phyloP scores from a whole-genome alignment of 2,888 invertebrate species.

The Dicycla oo region DNA sequence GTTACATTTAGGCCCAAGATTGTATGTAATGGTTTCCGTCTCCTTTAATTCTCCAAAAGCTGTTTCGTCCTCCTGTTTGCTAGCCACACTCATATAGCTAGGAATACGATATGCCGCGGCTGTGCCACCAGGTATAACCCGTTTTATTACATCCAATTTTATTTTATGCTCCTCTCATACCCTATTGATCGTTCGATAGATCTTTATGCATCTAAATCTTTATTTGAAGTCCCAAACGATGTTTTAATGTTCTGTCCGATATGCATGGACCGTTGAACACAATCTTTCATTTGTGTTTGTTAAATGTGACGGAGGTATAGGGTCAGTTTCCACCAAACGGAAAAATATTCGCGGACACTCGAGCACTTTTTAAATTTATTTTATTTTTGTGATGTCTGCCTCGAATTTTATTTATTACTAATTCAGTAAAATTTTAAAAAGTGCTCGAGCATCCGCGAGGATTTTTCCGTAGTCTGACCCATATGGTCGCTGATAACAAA shows the following conservation, averaged over 20 bases:
- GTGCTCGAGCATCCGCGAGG: too few species aligned
- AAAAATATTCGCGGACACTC: too few species aligned
- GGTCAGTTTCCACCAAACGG: too few species aligned
- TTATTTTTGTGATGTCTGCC: too few species aligned
- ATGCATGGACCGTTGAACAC: conserved; percentile 46
- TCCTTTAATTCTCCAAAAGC: conserved; percentile 9
- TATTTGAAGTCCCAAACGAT: conserved; percentile 75
- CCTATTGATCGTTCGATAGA: conserved; percentile 78
- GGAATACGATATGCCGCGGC: conserved; percentile 78
- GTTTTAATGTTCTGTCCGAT: conserved; percentile 70
- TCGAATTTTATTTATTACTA: too few species aligned
- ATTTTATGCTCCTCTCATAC: conserved; percentile 82
- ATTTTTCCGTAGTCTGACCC: too few species aligned
- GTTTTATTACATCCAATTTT: conserved; percentile 87
- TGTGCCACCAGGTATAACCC: conserved; percentile 78
- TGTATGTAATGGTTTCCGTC: too few species aligned
- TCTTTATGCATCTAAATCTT: conserved; percentile 80
- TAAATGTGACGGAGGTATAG: conserved; percentile 50
- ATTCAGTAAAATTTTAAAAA: too few species aligned
- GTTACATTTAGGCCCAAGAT: too few species aligned
- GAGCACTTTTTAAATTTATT: too few species aligned
- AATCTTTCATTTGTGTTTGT: conserved; percentile 66
- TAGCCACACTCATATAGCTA: conserved; percentile 71
- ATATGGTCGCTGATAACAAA: too few species aligned
- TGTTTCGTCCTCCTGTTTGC: conserved; percentile 45